Evolutionary conservation across 2,888 invertebrate species (phyloP).

Genomic region (Mesochorus sp.): DNA sequence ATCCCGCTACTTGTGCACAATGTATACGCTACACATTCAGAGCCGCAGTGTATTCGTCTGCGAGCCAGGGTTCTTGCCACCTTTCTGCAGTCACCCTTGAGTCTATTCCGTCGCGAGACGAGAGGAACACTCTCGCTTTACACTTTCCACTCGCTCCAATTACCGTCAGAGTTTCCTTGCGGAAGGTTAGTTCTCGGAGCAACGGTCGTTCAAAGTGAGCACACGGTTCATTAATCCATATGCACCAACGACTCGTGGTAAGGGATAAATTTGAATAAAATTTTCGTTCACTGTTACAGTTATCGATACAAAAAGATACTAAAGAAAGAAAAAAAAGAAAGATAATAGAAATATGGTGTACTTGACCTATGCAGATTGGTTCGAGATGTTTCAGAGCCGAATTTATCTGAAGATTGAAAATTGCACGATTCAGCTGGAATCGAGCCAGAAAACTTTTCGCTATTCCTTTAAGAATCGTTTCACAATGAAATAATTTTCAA

Average conservation of each 20-base stretch:
- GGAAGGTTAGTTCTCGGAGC: constrained; percentile 31
- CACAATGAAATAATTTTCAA: no score
- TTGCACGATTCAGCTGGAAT: no score
- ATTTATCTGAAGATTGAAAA: no score
- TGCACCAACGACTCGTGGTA: constrained; percentile 6
- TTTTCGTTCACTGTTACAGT: no score
- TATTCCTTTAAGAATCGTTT: no score
- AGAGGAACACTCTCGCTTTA: constrained; percentile 40
- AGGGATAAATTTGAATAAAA: no score
- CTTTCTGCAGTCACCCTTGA: constrained; percentile 6
- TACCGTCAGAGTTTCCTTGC: constrained; percentile 43
- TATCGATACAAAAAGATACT: no score
- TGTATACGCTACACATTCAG: not conserved
- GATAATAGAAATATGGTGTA: no score
- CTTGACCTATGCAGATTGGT: no score
- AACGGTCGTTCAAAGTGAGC: not conserved
- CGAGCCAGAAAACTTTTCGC: no score
- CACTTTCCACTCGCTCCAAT: constrained; percentile 50
- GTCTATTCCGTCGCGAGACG: constrained; percentile 29
- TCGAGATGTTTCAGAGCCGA: no score
- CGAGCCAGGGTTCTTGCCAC: constrained; percentile 7
- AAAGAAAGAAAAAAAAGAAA: no score
- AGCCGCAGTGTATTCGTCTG: constrained; percentile 12
- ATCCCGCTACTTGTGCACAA: not conserved
- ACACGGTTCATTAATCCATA: constrained; percentile 5